Percentiles rank a stretch among this genome's conserved stretches.
These are phyloP conservation scores for Pimpla rufipes DNA, from an alignment of 2,888 invertebrate species.

Conservation along the genomic window DNA sequence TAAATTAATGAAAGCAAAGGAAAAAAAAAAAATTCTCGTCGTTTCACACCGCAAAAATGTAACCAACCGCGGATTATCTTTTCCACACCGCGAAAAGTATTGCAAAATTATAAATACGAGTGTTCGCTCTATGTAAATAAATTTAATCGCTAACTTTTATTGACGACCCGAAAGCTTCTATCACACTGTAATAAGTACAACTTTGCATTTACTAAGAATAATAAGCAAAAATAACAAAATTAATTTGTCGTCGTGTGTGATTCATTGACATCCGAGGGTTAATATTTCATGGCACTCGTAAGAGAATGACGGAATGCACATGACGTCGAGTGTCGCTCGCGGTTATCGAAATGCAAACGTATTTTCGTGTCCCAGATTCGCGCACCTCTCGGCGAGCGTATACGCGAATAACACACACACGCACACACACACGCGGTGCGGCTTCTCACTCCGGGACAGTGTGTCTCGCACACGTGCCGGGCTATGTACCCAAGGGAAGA, in stretches of 20 bases:
- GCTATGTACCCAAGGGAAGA: constrained; percentile 42
- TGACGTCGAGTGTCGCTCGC: constrained; percentile 46
- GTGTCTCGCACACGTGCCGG: constrained; percentile 39
- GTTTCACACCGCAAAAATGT: no score
- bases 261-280: neutral
- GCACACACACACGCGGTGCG: neutral
- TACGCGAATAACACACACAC: neutral
- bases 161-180: no score
- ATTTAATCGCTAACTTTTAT: no score
- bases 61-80: no score
- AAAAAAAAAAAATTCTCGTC: no score
- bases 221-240: neutral
- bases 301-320: constrained; percentile 12
- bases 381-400: constrained; percentile 9
- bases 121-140: no score
- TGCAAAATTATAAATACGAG: no score
- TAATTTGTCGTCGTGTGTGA: neutral
- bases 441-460: constrained; percentile 30
- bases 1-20: no score
- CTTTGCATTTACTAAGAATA: no score
- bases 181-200: no score
- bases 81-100: no score
- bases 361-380: constrained; percentile 65
- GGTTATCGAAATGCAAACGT: constrained; percentile 57
- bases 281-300: neutral